phyloP scores from a whole-genome alignment of 2,113 vertebrate species.

The Dicentrarchus labrax region DNA sequence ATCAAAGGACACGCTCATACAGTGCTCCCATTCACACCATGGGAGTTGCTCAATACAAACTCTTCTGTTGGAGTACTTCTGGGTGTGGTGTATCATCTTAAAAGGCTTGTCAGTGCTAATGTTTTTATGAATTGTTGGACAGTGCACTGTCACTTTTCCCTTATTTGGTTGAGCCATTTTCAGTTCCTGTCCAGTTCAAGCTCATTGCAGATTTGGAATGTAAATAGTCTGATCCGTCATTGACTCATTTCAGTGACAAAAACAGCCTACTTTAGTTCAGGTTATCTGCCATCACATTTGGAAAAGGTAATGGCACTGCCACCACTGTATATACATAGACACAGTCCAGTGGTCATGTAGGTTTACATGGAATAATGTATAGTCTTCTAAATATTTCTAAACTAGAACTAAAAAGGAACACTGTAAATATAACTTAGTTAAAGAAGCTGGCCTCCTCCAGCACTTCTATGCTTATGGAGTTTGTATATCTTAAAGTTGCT shows the following conservation, averaged over 20 bases:
- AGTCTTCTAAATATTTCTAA: not conserved
- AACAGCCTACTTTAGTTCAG: not conserved
- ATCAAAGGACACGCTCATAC: not conserved
- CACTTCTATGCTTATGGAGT: too few species aligned
- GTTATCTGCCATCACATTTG: not conserved
- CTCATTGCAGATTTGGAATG: too few species aligned
- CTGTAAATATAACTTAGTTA: too few species aligned
- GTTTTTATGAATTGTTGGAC: not conserved
- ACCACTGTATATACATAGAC: not conserved
- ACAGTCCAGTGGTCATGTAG: not conserved
- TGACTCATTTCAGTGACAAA: not conserved
- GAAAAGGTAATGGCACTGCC: not conserved
- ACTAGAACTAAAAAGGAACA: too few species aligned
- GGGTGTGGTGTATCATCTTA: not conserved
- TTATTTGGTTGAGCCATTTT: not conserved
- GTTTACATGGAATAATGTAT: too few species aligned
- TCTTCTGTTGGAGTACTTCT: not conserved
- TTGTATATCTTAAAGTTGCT: too few species aligned
- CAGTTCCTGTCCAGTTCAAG: not conserved
- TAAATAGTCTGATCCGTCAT: not conserved
- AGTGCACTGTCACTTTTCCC: not conserved
- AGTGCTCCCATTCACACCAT: not conserved
- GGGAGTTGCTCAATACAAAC: slow-evolving; percentile 1
- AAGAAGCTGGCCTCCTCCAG: too few species aligned
- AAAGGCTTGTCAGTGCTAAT: not conserved